Conservation (phyloP, 2,797 vertebrate genomes). For the Rallus crepitans region DNA sequence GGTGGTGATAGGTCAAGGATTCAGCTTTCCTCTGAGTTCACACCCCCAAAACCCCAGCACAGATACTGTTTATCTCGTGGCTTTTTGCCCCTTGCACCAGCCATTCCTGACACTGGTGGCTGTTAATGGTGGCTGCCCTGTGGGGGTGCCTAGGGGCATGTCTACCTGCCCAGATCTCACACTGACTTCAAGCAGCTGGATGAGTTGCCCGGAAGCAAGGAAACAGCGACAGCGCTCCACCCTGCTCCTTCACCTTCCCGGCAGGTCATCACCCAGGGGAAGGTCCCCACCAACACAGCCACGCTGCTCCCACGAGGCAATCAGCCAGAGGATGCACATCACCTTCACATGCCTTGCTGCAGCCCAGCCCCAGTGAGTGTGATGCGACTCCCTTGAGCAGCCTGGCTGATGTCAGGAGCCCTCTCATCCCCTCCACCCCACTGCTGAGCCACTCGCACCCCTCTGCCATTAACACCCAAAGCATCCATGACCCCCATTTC, state of each 20-base stretch:
- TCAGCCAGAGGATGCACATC: background rate
- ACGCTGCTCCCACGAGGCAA: background rate
- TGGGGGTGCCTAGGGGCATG: background rate
- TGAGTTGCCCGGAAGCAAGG: background rate
- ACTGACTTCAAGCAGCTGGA: background rate
- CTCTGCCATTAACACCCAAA: background rate
- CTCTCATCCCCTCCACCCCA: background rate
- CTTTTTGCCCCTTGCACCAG: background rate
- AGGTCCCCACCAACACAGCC: background rate
- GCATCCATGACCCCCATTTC: background rate
- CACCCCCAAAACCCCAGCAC: background rate
- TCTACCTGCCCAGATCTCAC: background rate
- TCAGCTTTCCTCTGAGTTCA: background rate
- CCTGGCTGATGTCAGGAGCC: background rate
- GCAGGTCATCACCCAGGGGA: background rate
- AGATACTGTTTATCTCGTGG: background rate
- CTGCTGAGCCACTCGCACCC: background rate
- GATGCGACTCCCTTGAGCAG: rapidly evolving
- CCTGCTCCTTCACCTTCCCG: background rate
- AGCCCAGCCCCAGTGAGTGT: background rate
- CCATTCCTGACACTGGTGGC: background rate
- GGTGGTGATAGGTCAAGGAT: background rate
- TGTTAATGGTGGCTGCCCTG: rapidly evolving
- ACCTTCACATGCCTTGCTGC: background rate
- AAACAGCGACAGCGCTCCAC: background rate